These are phyloP conservation scores for Tenodera sinensis DNA, from an alignment of 2,888 invertebrate genomes.

Conservation along the genomic window DNA sequence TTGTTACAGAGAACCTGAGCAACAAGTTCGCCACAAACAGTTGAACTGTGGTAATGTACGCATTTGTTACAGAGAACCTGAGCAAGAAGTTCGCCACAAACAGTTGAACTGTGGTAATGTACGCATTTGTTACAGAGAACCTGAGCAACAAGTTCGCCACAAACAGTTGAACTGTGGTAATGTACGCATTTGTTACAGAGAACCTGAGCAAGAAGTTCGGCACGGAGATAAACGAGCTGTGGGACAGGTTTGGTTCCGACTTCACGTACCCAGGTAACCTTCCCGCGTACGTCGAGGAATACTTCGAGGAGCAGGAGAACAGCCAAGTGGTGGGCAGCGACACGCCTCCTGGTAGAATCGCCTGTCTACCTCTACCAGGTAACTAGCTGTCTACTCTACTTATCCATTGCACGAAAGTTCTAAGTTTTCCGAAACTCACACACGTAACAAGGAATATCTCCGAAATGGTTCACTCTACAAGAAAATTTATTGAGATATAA, in stretches of 20 bases:
- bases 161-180: constrained; percentile 56
- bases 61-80: constrained; percentile 59
- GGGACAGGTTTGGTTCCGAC: constrained; percentile 66
- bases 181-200: constrained; percentile 51
- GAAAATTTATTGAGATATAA: too few species aligned
- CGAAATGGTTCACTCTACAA: too few species aligned
- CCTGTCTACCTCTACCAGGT: constrained; percentile 82
- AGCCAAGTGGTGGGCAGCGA: constrained; percentile 38
- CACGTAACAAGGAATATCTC: too few species aligned
- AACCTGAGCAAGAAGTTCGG: constrained; percentile 71
- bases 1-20: constrained; percentile 63
- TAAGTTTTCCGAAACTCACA: too few species aligned
- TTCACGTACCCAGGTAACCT: constrained; percentile 66
- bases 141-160: constrained; percentile 67
- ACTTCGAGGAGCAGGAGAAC: constrained; percentile 61
- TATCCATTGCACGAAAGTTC: too few species aligned
- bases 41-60: too few species aligned
- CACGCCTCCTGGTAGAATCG: constrained; percentile 51
- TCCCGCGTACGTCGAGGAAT: constrained; percentile 68
- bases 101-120: constrained; percentile 66
- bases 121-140: constrained; percentile 58
- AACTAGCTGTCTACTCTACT: background rate
- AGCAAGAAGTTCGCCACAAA: constrained; percentile 68
- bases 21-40: constrained; percentile 66
- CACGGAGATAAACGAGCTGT: constrained; percentile 63